Percentiles rank a stretch among this genome's conserved stretches.
Conservation (phyloP, 1,140 invertebrate species). For the Scylla paramamosain region DNA sequence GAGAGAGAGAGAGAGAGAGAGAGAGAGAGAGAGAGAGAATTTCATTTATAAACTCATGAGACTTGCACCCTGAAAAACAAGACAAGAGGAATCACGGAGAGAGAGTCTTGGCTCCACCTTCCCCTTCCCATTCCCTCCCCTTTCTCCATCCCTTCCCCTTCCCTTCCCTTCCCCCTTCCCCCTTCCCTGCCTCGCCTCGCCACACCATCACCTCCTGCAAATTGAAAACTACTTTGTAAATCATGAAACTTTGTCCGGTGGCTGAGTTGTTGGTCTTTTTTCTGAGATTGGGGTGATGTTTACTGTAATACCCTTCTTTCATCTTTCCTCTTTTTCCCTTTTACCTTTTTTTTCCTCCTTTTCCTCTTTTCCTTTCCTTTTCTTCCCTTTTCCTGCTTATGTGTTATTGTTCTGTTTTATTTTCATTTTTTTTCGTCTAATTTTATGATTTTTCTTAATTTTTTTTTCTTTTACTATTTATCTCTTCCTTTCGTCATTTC, state of each 20-base stretch:
- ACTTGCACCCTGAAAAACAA: too few species aligned
- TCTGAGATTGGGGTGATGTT: too few species aligned
- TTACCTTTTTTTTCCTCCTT: background rate
- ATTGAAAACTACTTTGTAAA: conserved; percentile 30
- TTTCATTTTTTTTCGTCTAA: conserved; percentile 85
- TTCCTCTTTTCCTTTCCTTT: background rate
- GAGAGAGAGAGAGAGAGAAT: too few species aligned
- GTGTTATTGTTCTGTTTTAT: conserved; percentile 89
- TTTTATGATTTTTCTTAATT: background rate
- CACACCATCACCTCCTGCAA: conserved; percentile 42
- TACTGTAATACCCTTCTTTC: background rate
- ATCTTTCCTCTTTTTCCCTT: background rate
- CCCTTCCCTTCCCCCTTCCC: background rate
- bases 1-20: too few species aligned
- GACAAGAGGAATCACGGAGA: background rate
- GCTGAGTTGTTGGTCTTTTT: background rate
- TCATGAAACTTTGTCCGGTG: background rate
- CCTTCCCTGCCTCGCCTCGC: background rate
- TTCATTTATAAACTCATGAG: too few species aligned
- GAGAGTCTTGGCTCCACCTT: background rate
- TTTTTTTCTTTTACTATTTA: background rate
- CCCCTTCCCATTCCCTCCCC: background rate
- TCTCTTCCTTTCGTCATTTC: too few species aligned
- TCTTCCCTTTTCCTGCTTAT: background rate
- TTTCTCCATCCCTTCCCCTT: background rate